Evolutionary conservation across 1,140 invertebrate genomes (phyloP).

Genomic region (Aphaenogaster ashmeadi): DNA sequence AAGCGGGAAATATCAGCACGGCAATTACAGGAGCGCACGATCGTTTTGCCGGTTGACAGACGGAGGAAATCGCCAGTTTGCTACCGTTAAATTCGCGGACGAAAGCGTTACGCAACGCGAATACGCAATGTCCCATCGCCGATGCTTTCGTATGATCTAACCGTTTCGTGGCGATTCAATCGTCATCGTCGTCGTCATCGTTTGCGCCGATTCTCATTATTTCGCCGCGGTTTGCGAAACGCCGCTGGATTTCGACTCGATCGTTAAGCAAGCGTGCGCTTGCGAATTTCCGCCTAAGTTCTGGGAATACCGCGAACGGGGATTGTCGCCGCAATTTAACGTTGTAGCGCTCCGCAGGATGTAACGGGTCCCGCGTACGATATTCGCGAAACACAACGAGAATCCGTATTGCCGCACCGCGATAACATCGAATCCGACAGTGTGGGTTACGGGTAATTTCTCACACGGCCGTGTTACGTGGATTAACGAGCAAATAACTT

Average conservation of each 20-base stretch:
- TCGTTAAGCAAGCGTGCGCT: neutral
- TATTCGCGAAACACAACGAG: conserved; percentile 37
- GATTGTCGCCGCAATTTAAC: conserved; percentile 51
- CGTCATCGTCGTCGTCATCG: conserved; percentile 20
- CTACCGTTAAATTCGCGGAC: conserved; percentile 31
- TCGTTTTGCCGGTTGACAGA: conserved; percentile 50
- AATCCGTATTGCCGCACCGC: conserved; percentile 5
- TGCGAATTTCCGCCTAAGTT: conserved; percentile 18
- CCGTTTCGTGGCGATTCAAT: neutral
- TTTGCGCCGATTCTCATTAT: neutral
- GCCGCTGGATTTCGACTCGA: conserved; percentile 6
- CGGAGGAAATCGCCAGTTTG: conserved; percentile 32
- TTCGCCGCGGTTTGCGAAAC: conserved; percentile 26
- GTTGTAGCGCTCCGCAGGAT: neutral
- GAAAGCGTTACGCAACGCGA: conserved; percentile 52
- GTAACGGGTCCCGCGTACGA: conserved; percentile 47
- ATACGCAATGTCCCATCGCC: conserved; percentile 44
- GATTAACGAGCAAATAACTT: conserved; percentile 54
- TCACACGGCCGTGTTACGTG: conserved; percentile 5
- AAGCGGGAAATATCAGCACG: conserved; percentile 37
- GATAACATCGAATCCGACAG: conserved; percentile 28
- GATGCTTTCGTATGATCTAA: neutral
- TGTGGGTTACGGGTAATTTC: conserved; percentile 21
- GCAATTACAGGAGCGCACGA: conserved; percentile 40
- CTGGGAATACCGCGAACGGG: conserved; percentile 21